Evolutionary conservation across 2,888 invertebrate species (phyloP), one percentile per base, ranked within the genome.

Genomic region (Gymnocheta viridis): DNA sequence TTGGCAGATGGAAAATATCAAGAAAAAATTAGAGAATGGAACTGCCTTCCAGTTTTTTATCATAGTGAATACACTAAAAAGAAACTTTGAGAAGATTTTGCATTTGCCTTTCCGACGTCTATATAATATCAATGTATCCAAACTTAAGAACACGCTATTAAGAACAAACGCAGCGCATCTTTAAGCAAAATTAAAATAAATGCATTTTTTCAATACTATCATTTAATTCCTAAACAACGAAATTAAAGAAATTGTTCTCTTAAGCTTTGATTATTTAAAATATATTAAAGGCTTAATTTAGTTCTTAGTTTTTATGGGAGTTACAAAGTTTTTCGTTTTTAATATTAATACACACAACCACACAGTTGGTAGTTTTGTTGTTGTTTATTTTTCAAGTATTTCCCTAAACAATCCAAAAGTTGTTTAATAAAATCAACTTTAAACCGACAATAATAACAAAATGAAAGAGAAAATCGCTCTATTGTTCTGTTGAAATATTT

Each of bases 401-500:
- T 82, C n/a, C 32, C 66, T n/a, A 51, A 14, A 62, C 64, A 77
- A 41, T 22, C 9, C 14, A 38, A 70, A 70, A 78, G 60, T 60
- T 69, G 24, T 44, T 49, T 47, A 56, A 66, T 32, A 66, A 35
- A 66, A 44, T 44, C 17, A 56, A 56, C 58, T 77, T 56, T 66
- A 35, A 77, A 56, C 17, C 41, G 17, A 35, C 44, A 66, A 47
- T 32, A 74, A 67, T 24, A 38, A 60, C 27, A 62, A 78, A 47
- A 14, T 27, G 44, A 44, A 60, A 54, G 44, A 32, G 44, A 32
- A 79, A 70, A 70, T 70, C 54, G 74, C 60, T 81, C 19, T 81
- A 80, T 64, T 69, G 17, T 69, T 64, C 47, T 32, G 79, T 51
- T 62, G 10, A 67, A 72, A 4, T 72, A 56, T 72, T 70, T 78